Evolutionary conservation across 2,113 vertebrate species (phyloP), one percentile per base, ranked within the genome.

Genomic region (Xyliphius kryptos): DNA sequence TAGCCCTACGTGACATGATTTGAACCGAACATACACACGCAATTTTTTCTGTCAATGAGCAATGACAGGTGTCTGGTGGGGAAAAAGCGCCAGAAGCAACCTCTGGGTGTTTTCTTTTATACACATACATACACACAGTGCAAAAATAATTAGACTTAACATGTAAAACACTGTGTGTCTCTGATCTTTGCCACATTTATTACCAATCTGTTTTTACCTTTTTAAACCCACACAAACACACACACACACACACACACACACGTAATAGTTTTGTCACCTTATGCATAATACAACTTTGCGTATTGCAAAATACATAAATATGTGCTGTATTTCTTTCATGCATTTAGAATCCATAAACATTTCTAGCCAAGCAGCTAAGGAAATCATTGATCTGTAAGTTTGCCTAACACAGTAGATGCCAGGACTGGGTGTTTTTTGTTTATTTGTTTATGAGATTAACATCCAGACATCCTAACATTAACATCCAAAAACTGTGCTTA

Each of bases 1-100:
- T 97, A 95, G 90, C 88, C 85, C 89, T 91, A 94, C 91, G 92
- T 92, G 91, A 95, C 92, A 93, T 83, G 91, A 92, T 92, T 95
- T 92, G 90, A 93, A 84, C 89, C 91, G 88, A 72, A 79, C n/a
- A 60, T 48, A 65, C 68, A 70, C 60, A 69, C 55, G n/a, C 19
- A 16, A 9, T 78, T 72, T 74, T 76, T 80, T 79, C 81, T 83
- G 75, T 81, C 79, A 81, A 79, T 77, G 69, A 77, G 74, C 76
- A 81, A 86, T 91, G 94, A 92, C 94, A 94, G 91, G 89, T 91
- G 88, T 89, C 87, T 87, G 85, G 89, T 76, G 89, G 85, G 81
- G 74, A 44, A 68, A 77, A 80, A 81, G 75, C 71, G 79, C 83
- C 81, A 71, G 77, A 66, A 84, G 79, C 82, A 80, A 74, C 79